Evolutionary conservation across 1,140 invertebrate species (phyloP), one percentile per base, ranked within the genome.

Genomic region (Stegodyphus mimosarum): DNA sequence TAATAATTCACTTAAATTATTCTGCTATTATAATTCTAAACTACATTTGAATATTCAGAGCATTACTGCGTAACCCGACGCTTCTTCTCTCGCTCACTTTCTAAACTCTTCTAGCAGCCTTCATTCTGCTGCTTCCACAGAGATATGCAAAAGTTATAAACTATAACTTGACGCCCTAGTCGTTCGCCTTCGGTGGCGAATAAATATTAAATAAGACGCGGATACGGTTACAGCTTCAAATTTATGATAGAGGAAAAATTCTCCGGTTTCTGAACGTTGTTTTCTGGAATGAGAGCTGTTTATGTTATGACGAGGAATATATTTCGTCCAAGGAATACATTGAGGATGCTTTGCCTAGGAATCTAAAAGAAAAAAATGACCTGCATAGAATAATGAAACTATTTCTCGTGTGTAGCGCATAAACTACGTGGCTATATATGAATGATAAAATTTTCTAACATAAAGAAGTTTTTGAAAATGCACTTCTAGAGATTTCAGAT

Each of bases 161-260:
- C 33, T 50, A 67, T 66, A 83, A 83, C 80, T 83, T 83, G 80
- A 83, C 80, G 69, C 80, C 53, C 11, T 50, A 18, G 63, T 52
- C 55, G 70, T 50, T 60, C 80, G 71, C 63, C 80, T 50, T 11
- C 9, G 50, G 60, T 74, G 74, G 63, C n/a, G 33, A 74, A 83
- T 83, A 83, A 83, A 83, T 83, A 83, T 83, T 83, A 83, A 83
- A 83, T 83, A 83, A 83, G 80, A 83, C 17, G 70, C 69, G 72
- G 80, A 74, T 74, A 50, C 80, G 71, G 80, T 83, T 83, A 83
- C 80, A 74, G 50, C 64, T 10, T 52, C 80, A 64, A 74, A 83
- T 83, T 83, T 83, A 83, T 83, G 72, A 63, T 18, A 53, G 49
- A 74, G 60, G 71, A 83, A 71, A 49, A 49, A 74, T 53, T 83